Percentiles rank a stretch among this genome's conserved stretches.
Conservation (phyloP, 2,113 vertebrate genomes). For the Arizona elegans region DNA sequence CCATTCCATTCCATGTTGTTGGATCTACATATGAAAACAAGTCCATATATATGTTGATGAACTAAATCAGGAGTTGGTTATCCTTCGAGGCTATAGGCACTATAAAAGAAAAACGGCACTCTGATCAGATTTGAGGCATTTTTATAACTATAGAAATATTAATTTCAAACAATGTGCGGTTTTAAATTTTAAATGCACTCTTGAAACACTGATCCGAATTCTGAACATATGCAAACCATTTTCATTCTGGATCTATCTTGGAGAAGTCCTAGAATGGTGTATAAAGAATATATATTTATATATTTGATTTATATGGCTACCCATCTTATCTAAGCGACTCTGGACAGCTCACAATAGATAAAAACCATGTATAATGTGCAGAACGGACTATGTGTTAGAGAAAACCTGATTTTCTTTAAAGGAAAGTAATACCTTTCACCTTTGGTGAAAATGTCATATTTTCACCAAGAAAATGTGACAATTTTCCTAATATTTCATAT, state of each 20-base stretch:
- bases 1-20: not conserved
- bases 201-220: not conserved
- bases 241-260: not conserved
- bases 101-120: no score
- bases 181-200: not conserved
- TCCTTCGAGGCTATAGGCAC: not conserved
- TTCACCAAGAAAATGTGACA: not conserved
- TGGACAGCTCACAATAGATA: no score
- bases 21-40: not conserved
- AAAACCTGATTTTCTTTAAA: not conserved
- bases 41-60: not conserved
- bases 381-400: not conserved
- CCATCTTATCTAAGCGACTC: not conserved
- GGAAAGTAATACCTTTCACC: not conserved
- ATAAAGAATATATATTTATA: not conserved
- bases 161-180: not conserved
- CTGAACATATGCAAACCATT: not conserved
- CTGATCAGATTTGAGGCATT: no score
- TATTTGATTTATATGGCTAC: not conserved
- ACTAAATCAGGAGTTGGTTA: not conserved
- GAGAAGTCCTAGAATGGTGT: not conserved
- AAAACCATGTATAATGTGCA: not conserved
- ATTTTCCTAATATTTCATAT: not conserved
- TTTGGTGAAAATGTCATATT: no score
- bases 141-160: not conserved